phyloP scores from a whole-genome alignment of 2,113 vertebrate species.

The Clarias magur region DNA sequence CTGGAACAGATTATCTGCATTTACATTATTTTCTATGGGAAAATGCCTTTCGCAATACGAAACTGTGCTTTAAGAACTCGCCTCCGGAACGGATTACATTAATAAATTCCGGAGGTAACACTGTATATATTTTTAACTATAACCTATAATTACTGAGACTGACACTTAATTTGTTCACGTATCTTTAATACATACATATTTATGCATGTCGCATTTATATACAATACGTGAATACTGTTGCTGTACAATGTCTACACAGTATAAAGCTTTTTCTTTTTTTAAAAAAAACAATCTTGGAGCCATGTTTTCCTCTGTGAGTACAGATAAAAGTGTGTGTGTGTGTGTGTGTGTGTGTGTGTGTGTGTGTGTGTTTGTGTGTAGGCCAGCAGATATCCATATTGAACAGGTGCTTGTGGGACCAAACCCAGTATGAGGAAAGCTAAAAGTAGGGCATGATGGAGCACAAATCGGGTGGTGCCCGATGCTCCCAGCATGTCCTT shows the following conservation, averaged over 20 bases:
- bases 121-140: too few relatives aligned
- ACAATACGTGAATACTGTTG: neutral
- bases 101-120: too few relatives aligned
- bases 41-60: too few relatives aligned
- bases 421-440: conserved; percentile 1
- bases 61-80: too few relatives aligned
- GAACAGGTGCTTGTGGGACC: conserved; percentile 22
- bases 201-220: neutral
- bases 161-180: neutral
- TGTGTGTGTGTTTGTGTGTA: conserved; percentile 32
- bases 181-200: too few relatives aligned
- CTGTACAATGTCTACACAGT: neutral
- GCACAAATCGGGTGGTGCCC: conserved; percentile 1
- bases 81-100: too few relatives aligned
- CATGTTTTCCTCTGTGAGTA: neutral
- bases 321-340: conserved; percentile 3
- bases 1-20: too few relatives aligned
- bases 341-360: conserved; percentile 21
- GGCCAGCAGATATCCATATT: neutral
- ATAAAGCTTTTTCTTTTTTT: neutral
- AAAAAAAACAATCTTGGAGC: neutral
- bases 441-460: conserved; percentile 4
- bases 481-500: conserved; percentile 14
- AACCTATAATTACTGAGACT: neutral
- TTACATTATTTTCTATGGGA: too few relatives aligned